A percentile compares a stretch with the other conserved stretches of the same genome.
Conservation (phyloP, 2,113 vertebrate species). For the Albula goreensis region DNA sequence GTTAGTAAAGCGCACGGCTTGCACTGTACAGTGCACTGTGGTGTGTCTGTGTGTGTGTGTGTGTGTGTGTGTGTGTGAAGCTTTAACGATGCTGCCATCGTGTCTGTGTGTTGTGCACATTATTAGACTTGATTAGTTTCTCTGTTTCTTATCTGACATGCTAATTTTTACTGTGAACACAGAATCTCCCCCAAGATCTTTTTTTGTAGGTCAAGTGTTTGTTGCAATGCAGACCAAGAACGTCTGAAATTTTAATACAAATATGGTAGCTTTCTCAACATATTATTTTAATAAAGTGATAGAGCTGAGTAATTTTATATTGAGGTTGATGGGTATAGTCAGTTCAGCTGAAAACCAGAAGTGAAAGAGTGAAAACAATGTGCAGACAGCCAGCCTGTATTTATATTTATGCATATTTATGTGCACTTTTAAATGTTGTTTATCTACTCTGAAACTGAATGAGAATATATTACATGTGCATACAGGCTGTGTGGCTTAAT, state of each 20-base stretch:
- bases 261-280: neutral
- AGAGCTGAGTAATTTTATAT: neutral
- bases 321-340: neutral
- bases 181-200: neutral
- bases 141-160: neutral
- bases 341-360: too few species aligned
- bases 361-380: too few species aligned
- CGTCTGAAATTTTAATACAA: neutral
- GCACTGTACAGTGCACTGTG: too few species aligned
- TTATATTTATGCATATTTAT: too few species aligned
- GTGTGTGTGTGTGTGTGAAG: too few species aligned
- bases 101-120: too few species aligned
- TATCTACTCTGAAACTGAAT: neutral
- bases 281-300: neutral
- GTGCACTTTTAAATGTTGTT: neutral
- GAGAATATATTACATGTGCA: neutral
- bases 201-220: neutral
- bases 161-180: neutral
- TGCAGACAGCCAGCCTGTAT: too few species aligned
- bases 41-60: too few species aligned
- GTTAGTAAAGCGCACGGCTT: too few species aligned
- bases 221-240: neutral
- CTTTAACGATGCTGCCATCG: too few species aligned
- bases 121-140: neutral
- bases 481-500: neutral